Conservation (phyloP, 2,113 vertebrate genomes). For the Mormyrus iriodes region DNA sequence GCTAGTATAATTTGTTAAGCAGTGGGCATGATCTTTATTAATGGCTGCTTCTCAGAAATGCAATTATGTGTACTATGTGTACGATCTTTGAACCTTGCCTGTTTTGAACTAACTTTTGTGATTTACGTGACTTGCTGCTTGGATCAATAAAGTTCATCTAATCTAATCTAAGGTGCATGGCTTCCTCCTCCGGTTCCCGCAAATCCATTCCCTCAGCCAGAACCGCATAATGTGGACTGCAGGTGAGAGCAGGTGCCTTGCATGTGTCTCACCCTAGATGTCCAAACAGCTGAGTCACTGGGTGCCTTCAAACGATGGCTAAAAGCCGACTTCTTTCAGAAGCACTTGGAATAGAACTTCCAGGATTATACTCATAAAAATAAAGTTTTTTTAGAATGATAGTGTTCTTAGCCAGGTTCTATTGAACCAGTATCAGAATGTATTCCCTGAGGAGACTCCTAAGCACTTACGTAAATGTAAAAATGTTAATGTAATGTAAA, state of each 20-base stretch:
- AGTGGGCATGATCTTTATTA: neutral
- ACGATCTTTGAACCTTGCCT: neutral
- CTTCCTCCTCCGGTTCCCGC: constrained; percentile 46
- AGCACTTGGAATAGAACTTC: too few relatives aligned
- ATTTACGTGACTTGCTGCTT: neutral
- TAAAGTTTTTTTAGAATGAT: too few relatives aligned
- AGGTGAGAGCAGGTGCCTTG: constrained; percentile 30
- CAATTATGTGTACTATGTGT: neutral
- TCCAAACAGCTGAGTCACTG: too few relatives aligned
- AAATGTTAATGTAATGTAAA: too few relatives aligned
- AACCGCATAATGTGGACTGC: constrained; percentile 35
- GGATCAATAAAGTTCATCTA: neutral
- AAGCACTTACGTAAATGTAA: too few relatives aligned
- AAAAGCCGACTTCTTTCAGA: too few relatives aligned
- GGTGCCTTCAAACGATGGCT: too few relatives aligned
- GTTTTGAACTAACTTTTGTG: neutral
- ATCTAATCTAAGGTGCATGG: constrained; percentile 36
- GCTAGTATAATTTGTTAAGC: neutral
- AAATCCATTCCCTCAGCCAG: constrained; percentile 41
- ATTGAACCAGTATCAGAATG: too few relatives aligned
- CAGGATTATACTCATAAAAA: too few relatives aligned
- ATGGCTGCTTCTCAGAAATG: neutral
- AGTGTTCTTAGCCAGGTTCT: too few relatives aligned
- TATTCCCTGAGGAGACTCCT: too few relatives aligned
- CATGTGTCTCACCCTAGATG: too few relatives aligned